phyloP scores from a whole-genome alignment of 92 coral and sea anemone genomes.

The Bergia puertoricense region DNA sequence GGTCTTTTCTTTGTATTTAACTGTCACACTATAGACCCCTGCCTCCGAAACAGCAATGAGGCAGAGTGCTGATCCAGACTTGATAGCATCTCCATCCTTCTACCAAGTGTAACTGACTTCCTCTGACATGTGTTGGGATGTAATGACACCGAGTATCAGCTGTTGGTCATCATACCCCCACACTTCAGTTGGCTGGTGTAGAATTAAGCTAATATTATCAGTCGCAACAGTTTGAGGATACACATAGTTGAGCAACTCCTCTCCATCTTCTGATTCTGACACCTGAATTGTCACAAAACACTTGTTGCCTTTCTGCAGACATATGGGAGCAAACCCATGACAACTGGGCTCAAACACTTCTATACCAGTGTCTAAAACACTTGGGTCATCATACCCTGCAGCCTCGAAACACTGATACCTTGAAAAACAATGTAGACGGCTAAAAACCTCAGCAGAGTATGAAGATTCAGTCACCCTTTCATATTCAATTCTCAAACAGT shows the following conservation, averaged over 20 bases:
- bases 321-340: background rate
- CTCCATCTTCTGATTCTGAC: background rate
- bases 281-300: slow-evolving; percentile 10
- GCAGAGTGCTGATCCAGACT: slow-evolving; percentile 5
- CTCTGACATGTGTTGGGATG: slow-evolving; percentile 17
- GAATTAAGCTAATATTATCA: background rate
- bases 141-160: slow-evolving; percentile 5
- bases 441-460: slow-evolving; percentile 14
- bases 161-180: slow-evolving; percentile 30
- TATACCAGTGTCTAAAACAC: background rate
- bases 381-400: background rate
- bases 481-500: background rate
- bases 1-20: background rate
- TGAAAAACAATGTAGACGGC: background rate
- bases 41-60: background rate
- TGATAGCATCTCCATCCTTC: slow-evolving; percentile 10
- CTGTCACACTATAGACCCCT: slow-evolving; percentile 8
- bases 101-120: slow-evolving; percentile 18
- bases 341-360: slow-evolving; percentile 23
- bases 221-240: background rate
- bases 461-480: slow-evolving; percentile 19
- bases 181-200: slow-evolving; percentile 23
- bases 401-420: slow-evolving; percentile 13
- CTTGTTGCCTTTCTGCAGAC: background rate
- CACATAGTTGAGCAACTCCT: background rate